phyloP scores from a whole-genome alignment of 2,113 vertebrate genomes.

The Nestor notabilis region DNA sequence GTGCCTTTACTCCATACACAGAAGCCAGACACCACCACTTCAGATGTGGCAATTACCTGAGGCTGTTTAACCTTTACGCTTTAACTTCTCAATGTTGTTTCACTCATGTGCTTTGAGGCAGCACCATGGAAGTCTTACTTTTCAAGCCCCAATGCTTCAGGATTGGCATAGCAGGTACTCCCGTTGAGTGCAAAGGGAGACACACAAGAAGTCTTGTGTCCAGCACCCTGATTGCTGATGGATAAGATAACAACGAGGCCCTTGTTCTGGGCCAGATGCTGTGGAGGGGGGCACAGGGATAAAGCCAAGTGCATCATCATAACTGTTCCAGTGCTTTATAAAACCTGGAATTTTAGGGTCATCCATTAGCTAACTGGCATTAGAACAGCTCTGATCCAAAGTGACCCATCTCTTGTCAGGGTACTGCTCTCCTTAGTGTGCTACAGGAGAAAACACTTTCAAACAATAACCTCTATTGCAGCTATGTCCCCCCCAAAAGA shows the following conservation, averaged over 20 bases:
- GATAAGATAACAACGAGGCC: not conserved
- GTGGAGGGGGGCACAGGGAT: not conserved
- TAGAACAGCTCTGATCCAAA: not conserved
- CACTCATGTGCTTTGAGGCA: rapidly evolving
- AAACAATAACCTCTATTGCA: not conserved
- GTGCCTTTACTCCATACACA: not conserved
- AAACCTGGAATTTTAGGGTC: not conserved
- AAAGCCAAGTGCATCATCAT: not conserved
- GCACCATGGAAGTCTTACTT: not conserved
- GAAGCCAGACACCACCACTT: not conserved
- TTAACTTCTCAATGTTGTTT: not conserved
- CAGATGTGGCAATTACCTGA: not conserved
- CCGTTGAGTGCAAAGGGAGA: not conserved
- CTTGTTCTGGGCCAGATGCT: not conserved
- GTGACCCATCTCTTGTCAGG: not conserved
- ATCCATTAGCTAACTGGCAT: not conserved
- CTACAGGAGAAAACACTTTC: not conserved
- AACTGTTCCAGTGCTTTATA: not conserved
- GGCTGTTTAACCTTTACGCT: not conserved
- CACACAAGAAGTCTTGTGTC: not conserved
- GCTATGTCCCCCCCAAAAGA: not conserved
- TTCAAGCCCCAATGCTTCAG: not conserved
- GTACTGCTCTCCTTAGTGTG: not conserved
- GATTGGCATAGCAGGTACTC: not conserved
- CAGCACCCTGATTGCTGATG: not conserved